Evolutionary conservation across 1,140 invertebrate species (phyloP), one percentile per base, ranked within the genome.

Genomic region (Aplysia californica): DNA sequence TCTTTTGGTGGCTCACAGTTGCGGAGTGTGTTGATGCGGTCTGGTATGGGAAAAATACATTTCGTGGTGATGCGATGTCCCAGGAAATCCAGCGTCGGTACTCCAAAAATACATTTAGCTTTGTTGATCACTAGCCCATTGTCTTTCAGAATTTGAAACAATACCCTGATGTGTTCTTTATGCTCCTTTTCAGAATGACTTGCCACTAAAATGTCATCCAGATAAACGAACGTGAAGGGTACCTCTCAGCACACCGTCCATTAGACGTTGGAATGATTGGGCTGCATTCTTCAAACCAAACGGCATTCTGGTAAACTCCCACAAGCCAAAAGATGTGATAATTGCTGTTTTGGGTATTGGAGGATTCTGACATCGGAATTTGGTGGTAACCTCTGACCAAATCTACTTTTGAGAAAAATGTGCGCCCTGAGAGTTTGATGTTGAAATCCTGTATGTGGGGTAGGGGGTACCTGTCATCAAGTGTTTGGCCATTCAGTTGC

Each of bases 401-500:
- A 36, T 66, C 64, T 33, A 66, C 36, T 29, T 66, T 66, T 1
- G 64, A 66, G 35, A 66, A 66, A 15, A 66, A 33, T 0, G 0
- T 66, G 15, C 36, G 31, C n/a, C 64, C 64, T n/a, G 64, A 26
- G n/a, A 73, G 56, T 33, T 26, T 58, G 33, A n/a, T 61, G 35
- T 73, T 73, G 26, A 73, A 61, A 61, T 73, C 70, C 29, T 73
- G 70, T 21, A 72, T 72, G 38, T 72, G 56, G 10, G 44, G 70
- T 10, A 72, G 29, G 26, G 70, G 31, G 33, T 59, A 72, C 29
- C 56, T 29, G 36, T 73, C 39, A 55, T 70, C 61, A 50, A 68
- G 5, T 89, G 91, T 6, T 85, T 29, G 0, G 79, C 56, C 78
- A 26, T 92, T 92, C 0, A 92, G 75, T n/a, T 67, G 55, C 4